Conservation (phyloP, 2,113 vertebrate genomes). For the Conger conger region DNA sequence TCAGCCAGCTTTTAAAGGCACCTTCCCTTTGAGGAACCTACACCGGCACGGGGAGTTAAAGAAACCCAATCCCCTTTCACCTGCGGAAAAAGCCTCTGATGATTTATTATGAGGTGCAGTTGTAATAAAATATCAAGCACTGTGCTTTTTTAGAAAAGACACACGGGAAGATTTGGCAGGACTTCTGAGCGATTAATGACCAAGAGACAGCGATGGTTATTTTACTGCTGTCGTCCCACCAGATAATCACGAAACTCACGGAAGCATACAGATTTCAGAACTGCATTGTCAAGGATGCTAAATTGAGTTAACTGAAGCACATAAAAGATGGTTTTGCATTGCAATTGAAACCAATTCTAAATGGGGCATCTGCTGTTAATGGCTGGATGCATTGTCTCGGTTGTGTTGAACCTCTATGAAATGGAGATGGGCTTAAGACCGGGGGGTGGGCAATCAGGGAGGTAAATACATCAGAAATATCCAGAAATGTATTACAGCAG, state of each 20-base stretch:
- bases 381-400: background rate
- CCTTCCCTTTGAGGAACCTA: conserved; percentile 20
- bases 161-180: background rate
- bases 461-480: too few relatives aligned
- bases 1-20: conserved; percentile 44
- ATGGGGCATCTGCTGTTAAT: background rate
- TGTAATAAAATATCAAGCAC: background rate
- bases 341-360: background rate
- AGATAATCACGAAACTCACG: background rate
- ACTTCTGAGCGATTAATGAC: background rate
- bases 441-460: background rate
- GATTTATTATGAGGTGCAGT: background rate
- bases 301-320: background rate
- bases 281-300: background rate
- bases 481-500: background rate
- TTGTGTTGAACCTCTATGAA: background rate
- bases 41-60: background rate
- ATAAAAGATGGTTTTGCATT: background rate
- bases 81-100: background rate
- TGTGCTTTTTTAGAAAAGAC: background rate
- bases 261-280: background rate
- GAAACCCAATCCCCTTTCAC: conserved; percentile 14
- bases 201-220: background rate
- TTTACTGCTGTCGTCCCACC: background rate
- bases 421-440: background rate